phyloP scores from a whole-genome alignment of 1,140 invertebrate genomes.

The Nephila pilipes region DNA sequence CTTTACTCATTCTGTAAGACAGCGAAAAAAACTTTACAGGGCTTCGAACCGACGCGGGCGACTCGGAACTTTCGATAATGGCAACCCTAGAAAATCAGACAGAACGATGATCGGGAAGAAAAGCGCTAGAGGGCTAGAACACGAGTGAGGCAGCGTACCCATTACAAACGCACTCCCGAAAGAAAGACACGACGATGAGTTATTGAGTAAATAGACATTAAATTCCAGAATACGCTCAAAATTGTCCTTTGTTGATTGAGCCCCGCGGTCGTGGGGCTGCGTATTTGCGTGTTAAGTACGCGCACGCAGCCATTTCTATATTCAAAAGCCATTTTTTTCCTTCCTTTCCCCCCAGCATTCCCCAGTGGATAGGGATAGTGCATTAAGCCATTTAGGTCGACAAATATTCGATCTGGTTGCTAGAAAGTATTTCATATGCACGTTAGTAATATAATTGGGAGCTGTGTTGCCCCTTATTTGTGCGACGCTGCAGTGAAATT shows the following conservation, averaged over 20 bases:
- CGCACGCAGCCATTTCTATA: slow-evolving; percentile 70
- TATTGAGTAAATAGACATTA: slow-evolving; percentile 76
- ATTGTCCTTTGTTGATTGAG: slow-evolving; percentile 76
- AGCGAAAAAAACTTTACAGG: not conserved
- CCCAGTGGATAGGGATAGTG: not conserved
- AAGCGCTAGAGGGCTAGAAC: slow-evolving; percentile 40
- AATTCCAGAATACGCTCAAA: slow-evolving; percentile 75
- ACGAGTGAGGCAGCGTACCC: not conserved
- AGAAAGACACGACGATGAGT: slow-evolving; percentile 68
- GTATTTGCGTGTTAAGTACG: slow-evolving; percentile 69
- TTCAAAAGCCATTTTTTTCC: slow-evolving; percentile 52
- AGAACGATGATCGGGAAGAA: slow-evolving; percentile 27
- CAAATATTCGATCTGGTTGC: slow-evolving; percentile 30
- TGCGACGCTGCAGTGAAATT: not conserved
- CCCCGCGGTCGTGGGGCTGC: slow-evolving; percentile 2
- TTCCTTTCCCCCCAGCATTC: not conserved
- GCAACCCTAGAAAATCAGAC: slow-evolving; percentile 52
- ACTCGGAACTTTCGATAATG: not conserved
- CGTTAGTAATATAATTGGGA: not conserved
- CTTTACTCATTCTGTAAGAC: not conserved
- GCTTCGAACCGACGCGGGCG: not conserved
- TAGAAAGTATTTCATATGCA: not conserved
- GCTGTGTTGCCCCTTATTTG: not conserved
- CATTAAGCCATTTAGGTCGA: slow-evolving; percentile 66
- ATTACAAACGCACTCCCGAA: slow-evolving; percentile 27